Evolutionary conservation across 2,113 vertebrate genomes (phyloP), one percentile per base, ranked within the genome.

Genomic region (Cynoglossus semilaevis): DNA sequence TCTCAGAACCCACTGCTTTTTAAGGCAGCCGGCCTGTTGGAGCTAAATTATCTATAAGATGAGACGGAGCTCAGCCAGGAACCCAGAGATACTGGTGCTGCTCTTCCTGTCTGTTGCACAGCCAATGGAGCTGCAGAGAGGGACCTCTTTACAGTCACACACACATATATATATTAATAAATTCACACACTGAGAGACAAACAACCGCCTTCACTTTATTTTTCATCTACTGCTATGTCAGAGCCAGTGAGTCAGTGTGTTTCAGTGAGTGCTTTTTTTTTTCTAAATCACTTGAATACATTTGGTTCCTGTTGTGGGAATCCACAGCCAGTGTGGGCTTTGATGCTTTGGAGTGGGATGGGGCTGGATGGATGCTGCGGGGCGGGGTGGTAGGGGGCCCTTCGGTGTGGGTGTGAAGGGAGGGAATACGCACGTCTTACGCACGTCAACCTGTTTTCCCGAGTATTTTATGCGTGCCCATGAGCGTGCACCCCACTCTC

Each of bases 21-120:
- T 11, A n/a, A 42, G 70, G 41, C 67, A 67, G 60, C 2, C 41
- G 61, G 63, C 66, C 63, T 53, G 58, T 47, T 58, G 62, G 47
- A 74, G 67, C 70, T 88, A 69, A 88, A 89, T 85, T 76, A 87
- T 90, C 81, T 58, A 85, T 84, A 88, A 80, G 75, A 52, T 66
- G 79, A 70, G 67, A 55, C 67, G 65, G 76, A 71, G 68, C 50
- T 48, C 50, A 16, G 69, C 51, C 57, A 79, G 70, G 61, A 84
- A 76, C 65, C 76, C 57, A 56, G 74, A 67, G 77, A 76, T 68
- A 55, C 17, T 63, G 57, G 50, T 66, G 60, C 65, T 62, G 63
- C 74, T 82, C 70, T 74, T n/a, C n/a, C n/a, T n/a, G n/a, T n/a
- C n/a, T 77, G 51, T 57, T 62, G 44, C 57, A 51, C 78, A 63